Evolutionary conservation across 1,140 invertebrate genomes (phyloP), one percentile per base, ranked within the genome.

Genomic region (Caenorhabditis briggsae): DNA sequence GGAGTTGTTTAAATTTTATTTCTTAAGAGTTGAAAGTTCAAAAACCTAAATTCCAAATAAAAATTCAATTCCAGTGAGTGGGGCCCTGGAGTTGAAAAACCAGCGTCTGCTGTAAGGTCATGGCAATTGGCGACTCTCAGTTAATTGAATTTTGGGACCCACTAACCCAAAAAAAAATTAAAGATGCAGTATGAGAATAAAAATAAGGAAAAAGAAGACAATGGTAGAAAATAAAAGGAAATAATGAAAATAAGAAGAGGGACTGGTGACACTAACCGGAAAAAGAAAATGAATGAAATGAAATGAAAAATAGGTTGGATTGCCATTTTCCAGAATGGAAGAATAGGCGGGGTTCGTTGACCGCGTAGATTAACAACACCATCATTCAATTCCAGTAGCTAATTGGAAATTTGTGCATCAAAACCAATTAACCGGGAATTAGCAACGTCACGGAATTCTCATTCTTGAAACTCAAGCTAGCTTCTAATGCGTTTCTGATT

Each of bases 301-400:
- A n/a, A 20, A n/a, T 58, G 16, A 14, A 16, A 41, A 33, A 33
- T 33, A 25, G 23, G 25, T 74, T 43, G 65, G 43, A 48, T 74
- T 74, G 65, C 41, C 6, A 6, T 74, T 48, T 43, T n/a, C 56
- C 20, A 8, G 56, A 58, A 58, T 46, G 65, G 33, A 33, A 33
- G 33, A 74, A 74, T 46, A 74, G 65, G 65, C 65, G 65, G 33
- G 43, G 33, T 74, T 74, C 41, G 33, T 16, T 5, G 43, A n/a
- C 65, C 41, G 43, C 65, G 43, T 74, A 41, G 65, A 74, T 74
- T 74, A 74, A 41, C 18, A 16, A 20, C 16, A 14, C 16, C 11
- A 11, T 53, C 33, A 59, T 74, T 46, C 46, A 74, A 74, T 74
- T 74, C 65, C 65, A 74, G 41, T 46, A 74, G 16, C 46, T 74